A percentile compares a stretch with the other conserved stretches of the same genome.
These are phyloP conservation scores for Quadroppia sp. DNA, from an alignment of 2,888 invertebrate genomes.

Conservation along the genomic window DNA sequence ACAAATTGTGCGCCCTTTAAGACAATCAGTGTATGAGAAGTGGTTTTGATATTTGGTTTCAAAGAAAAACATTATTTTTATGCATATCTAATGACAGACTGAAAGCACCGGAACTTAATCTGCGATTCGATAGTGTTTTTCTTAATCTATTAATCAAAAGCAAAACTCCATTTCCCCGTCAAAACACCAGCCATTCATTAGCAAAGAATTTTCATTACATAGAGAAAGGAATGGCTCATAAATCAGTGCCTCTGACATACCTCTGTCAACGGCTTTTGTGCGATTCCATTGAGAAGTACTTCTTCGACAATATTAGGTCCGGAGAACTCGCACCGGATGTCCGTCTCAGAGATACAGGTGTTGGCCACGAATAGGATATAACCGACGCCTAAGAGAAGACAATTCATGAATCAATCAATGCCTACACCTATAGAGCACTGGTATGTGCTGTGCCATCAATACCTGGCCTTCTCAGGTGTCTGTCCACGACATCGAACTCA, in stretches of 20 bases:
- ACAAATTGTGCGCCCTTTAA: slow-evolving; percentile 52
- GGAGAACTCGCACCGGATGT: slow-evolving; percentile 52
- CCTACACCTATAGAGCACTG: neutral
- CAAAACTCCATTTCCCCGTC: too few relatives aligned
- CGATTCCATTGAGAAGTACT: neutral
- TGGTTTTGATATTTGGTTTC: too few relatives aligned
- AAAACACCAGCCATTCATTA: too few relatives aligned
- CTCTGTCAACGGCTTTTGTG: slow-evolving; percentile 21
- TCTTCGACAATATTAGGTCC: slow-evolving; percentile 50
- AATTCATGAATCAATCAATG: neutral
- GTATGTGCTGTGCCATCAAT: neutral
- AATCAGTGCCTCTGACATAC: neutral
- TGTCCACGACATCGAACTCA: slow-evolving; percentile 46
- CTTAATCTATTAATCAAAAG: too few relatives aligned
- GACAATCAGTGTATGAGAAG: too few relatives aligned
- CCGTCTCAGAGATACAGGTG: slow-evolving; percentile 50
- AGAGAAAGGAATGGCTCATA: neutral
- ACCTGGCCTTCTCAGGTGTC: neutral
- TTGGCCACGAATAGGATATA: slow-evolving; percentile 48
- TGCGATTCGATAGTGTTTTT: too few relatives aligned
- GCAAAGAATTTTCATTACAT: neutral
- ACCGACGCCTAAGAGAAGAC: neutral
- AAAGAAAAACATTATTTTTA: too few relatives aligned
- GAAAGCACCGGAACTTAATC: too few relatives aligned
- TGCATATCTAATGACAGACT: too few relatives aligned